Percentiles rank a stretch among this genome's conserved stretches.
These are phyloP conservation scores for Dromas ardeola DNA, from an alignment of 2,113 vertebrate genomes.

Conservation along the genomic window DNA sequence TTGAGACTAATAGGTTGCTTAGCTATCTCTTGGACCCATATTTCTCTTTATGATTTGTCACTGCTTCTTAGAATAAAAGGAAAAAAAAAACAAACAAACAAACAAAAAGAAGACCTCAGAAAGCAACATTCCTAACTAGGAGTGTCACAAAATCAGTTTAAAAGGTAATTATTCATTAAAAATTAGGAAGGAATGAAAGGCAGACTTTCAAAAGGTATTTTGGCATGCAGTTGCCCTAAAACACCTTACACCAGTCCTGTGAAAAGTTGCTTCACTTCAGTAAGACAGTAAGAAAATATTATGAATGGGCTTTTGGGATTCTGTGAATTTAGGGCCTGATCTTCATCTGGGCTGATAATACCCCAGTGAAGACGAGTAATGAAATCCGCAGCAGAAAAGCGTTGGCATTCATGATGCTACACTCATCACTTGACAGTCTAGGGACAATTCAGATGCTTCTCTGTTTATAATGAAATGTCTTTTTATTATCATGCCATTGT, in stretches of 20 bases:
- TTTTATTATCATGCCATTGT: not conserved
- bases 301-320: not conserved
- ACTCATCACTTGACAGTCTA: not conserved
- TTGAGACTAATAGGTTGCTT: not conserved
- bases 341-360: not conserved
- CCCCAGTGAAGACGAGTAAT: not conserved
- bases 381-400: not conserved
- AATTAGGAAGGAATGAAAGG: not conserved
- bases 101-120: not conserved
- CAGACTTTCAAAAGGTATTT: not conserved
- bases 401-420: not conserved
- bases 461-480: constrained; percentile 7
- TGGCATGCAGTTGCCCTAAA: not conserved
- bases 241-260: not conserved
- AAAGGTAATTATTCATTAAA: not conserved
- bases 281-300: not conserved
- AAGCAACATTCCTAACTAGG: not conserved
- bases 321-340: not conserved
- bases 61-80: not conserved
- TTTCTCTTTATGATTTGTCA: not conserved
- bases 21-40: not conserved
- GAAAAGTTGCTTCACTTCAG: not conserved
- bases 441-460: not conserved
- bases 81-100: not conserved
- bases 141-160: not conserved